phyloP scores from a whole-genome alignment of 2,797 vertebrate species.

The Strix occidentalis region DNA sequence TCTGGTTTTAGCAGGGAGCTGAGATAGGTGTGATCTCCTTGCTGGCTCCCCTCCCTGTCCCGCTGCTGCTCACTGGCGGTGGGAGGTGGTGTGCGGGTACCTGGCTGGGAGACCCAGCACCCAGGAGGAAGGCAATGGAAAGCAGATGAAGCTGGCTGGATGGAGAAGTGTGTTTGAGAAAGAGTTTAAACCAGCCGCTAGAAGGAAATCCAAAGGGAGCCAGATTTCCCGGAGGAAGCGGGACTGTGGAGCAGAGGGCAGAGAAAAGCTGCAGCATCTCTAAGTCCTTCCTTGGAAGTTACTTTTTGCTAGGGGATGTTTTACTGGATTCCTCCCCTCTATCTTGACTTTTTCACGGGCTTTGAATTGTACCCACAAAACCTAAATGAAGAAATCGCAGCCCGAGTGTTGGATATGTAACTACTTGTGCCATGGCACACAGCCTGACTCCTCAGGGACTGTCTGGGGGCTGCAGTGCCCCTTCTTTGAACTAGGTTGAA shows the following conservation, averaged over 20 bases:
- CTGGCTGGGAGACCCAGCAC: neutral
- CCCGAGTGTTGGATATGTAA: neutral
- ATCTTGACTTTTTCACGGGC: neutral
- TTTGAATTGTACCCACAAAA: neutral
- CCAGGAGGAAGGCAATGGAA: neutral
- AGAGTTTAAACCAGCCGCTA: neutral
- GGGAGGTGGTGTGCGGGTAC: neutral
- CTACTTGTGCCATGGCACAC: neutral
- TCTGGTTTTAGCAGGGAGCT: neutral
- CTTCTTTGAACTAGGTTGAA: neutral
- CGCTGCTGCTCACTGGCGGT: neutral
- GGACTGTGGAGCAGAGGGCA: neutral
- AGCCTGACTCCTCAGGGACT: neutral
- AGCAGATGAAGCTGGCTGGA: neutral
- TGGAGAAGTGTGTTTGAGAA: neutral
- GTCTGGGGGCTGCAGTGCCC: neutral
- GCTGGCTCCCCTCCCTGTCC: neutral
- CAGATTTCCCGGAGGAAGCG: neutral
- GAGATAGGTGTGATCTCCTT: neutral
- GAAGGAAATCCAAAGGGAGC: constrained; percentile 19
- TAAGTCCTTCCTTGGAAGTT: neutral
- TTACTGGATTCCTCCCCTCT: neutral
- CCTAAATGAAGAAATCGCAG: neutral
- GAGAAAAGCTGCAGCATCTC: neutral
- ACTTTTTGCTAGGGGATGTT: neutral